phyloP scores from a whole-genome alignment of 2,797 vertebrate genomes.

The Notolepis coatsorum region DNA sequence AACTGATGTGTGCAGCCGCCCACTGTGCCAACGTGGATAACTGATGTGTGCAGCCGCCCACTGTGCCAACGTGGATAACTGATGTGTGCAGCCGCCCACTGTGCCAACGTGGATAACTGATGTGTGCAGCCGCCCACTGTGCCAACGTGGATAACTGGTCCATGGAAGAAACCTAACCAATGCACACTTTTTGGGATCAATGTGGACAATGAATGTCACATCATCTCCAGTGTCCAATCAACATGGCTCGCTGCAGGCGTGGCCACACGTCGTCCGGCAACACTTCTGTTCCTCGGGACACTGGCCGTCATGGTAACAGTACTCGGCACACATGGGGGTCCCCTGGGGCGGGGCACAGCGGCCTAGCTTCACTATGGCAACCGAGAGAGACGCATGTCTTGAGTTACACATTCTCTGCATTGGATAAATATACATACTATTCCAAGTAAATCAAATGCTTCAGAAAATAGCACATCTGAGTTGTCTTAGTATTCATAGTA shows the following conservation, averaged over 20 bases:
- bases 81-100: too few relatives aligned
- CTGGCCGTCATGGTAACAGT: slow-evolving; percentile 80
- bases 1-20: too few relatives aligned
- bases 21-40: too few relatives aligned
- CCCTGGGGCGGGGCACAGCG: slow-evolving; percentile 66
- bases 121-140: too few relatives aligned
- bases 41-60: too few relatives aligned
- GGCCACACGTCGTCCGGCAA: slow-evolving; percentile 79
- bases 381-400: neutral
- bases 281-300: slow-evolving; percentile 81
- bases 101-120: too few relatives aligned
- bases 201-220: neutral
- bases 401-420: neutral
- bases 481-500: neutral
- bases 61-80: too few relatives aligned
- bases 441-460: too few relatives aligned
- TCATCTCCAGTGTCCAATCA: slow-evolving; percentile 40
- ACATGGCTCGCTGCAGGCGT: slow-evolving; percentile 77
- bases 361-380: slow-evolving; percentile 74
- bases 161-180: too few relatives aligned
- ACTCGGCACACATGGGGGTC: slow-evolving; percentile 76
- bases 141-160: too few relatives aligned
- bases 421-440: too few relatives aligned
- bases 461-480: neutral
- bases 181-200: too few relatives aligned